Evolutionary conservation across 1,140 invertebrate genomes (phyloP).

Genomic region (Drosophila insularis): DNA sequence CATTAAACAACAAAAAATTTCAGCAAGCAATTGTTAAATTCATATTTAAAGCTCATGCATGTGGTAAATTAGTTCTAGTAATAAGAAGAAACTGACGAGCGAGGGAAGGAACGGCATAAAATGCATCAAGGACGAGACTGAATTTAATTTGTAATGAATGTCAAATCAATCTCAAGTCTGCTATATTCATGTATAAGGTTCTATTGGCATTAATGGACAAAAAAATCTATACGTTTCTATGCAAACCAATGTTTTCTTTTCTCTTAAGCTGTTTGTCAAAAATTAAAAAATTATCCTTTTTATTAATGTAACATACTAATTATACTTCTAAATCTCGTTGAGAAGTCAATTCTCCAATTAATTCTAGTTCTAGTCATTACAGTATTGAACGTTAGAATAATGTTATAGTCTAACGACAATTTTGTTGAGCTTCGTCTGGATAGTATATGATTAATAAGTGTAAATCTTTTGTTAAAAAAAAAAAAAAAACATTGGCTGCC

Average conservation of each 20-base stretch:
- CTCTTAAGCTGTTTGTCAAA: too few relatives aligned
- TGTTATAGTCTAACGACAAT: neutral
- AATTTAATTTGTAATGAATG: too few relatives aligned
- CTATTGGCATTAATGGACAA: neutral
- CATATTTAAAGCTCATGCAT: neutral
- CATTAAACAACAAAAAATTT: neutral
- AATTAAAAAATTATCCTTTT: neutral
- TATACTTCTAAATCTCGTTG: too few relatives aligned
- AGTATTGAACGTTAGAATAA: too few relatives aligned
- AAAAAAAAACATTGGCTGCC: neutral
- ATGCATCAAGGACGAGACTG: neutral
- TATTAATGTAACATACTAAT: too few relatives aligned
- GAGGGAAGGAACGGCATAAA: neutral
- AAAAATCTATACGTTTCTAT: slow-evolving; percentile 1
- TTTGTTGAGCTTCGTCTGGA: neutral
- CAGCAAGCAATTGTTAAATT: too few relatives aligned
- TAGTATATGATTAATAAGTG: neutral
- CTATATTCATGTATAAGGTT: neutral
- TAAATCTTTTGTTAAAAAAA: neutral
- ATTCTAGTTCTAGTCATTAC: too few relatives aligned
- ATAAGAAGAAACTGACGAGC: neutral
- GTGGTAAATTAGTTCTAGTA: neutral
- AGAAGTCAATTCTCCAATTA: too few relatives aligned
- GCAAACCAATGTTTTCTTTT: neutral
- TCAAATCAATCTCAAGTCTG: neutral